These are phyloP conservation scores for Strongylocentrotus purpuratus DNA, from an alignment of 35 echinoderm and acorn worm species.

Conservation along the genomic window DNA sequence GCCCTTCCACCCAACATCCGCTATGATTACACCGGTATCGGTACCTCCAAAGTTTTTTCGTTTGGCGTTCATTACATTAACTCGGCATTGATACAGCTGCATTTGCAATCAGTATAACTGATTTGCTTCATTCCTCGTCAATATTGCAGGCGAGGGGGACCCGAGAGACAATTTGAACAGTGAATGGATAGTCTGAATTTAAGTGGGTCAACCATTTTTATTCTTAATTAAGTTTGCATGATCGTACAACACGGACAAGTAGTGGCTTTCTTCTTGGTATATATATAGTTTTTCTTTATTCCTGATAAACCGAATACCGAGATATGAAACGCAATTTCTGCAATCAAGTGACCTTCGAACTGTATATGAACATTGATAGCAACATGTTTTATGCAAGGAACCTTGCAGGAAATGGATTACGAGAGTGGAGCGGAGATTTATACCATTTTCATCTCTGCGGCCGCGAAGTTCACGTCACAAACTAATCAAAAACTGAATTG, in stretches of 20 bases:
- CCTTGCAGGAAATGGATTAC: neutral
- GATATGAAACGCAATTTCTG: neutral
- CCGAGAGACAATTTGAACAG: neutral
- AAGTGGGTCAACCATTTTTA: conserved; percentile 12
- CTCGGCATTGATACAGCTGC: conserved; percentile 38
- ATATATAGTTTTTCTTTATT: neutral
- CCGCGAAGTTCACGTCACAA: neutral
- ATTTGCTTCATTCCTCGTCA: neutral
- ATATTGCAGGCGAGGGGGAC: conserved; percentile 18
- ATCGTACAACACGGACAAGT: neutral
- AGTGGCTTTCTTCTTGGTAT: neutral
- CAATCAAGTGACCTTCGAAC: neutral
- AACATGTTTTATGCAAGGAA: neutral
- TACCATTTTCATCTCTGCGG: neutral
- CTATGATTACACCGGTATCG: neutral
- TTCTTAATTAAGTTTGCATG: neutral
- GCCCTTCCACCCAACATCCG: neutral
- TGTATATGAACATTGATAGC: neutral
- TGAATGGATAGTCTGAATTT: conserved; percentile 1
- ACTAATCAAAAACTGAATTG: neutral
- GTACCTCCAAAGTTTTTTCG: neutral
- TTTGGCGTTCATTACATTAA: conserved; percentile 44
- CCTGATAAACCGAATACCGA: neutral
- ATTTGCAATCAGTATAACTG: neutral
- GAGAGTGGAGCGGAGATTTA: neutral